Evolutionary conservation across 2,113 vertebrate genomes (phyloP).

Genomic region (Uropsilus gracilis): DNA sequence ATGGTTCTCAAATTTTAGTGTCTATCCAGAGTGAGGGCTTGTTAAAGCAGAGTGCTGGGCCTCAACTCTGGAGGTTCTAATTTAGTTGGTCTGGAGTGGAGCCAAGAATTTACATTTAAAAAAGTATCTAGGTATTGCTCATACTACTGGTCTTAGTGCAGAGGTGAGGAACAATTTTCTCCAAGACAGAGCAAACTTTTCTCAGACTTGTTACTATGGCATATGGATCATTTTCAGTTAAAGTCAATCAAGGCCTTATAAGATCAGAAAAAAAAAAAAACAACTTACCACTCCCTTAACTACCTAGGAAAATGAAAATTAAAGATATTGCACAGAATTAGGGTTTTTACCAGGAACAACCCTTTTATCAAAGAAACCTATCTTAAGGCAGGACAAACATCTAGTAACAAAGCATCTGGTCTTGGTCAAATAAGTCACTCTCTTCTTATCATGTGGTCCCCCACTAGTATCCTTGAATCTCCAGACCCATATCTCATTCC

Average conservation of each 20-base stretch:
- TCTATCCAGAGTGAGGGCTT: neutral
- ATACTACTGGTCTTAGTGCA: neutral
- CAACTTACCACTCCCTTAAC: neutral
- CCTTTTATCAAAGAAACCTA: neutral
- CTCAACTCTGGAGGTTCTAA: neutral
- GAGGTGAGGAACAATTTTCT: no score
- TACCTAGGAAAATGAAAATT: neutral
- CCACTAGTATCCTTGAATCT: neutral
- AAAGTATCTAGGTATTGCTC: neutral
- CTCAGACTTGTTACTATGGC: neutral
- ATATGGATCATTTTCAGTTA: neutral
- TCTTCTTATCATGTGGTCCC: neutral
- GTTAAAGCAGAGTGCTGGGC: neutral
- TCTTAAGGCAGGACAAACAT: no score
- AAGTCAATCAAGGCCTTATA: neutral
- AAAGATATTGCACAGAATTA: neutral
- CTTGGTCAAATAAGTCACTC: neutral
- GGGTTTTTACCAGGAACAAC: neutral
- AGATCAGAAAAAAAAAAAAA: neutral
- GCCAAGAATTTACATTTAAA: neutral
- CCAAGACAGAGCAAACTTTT: no score
- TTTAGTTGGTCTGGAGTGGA: neutral
- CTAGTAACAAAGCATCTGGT: no score
- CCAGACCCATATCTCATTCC: neutral
- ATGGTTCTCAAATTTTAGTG: neutral